Percentiles rank a stretch among this genome's conserved stretches.
These are phyloP conservation scores for Scaptomyza polygonia DNA, from an alignment of 2,888 invertebrate genomes.

Conservation along the genomic window DNA sequence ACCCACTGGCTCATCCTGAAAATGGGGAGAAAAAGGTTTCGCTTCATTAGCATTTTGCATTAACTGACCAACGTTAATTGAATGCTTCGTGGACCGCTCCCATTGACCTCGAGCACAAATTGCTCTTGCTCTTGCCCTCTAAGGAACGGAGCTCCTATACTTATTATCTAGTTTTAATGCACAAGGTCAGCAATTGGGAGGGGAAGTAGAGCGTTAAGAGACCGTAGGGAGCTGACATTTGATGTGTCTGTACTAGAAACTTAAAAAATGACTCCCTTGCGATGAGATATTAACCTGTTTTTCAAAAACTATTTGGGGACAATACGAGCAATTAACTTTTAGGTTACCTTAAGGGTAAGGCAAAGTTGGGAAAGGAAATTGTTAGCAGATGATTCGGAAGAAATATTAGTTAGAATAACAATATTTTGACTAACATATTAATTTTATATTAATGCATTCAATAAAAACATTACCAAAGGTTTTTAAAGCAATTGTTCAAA, in stretches of 20 bases:
- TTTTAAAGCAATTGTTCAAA: too few relatives aligned
- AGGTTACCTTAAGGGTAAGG: neutral
- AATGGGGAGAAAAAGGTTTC: conserved; percentile 9
- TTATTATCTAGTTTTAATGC: conserved; percentile 50
- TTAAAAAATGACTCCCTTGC: conserved; percentile 14
- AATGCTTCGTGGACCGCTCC: conserved; percentile 50
- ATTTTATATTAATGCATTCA: too few relatives aligned
- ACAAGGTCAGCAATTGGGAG: conserved; percentile 63
- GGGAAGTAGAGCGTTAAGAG: conserved; percentile 11
- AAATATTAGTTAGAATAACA: too few relatives aligned
- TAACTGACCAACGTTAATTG: conserved; percentile 74
- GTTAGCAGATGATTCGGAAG: too few relatives aligned
- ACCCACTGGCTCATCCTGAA: conserved; percentile 79
- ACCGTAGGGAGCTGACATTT: conserved; percentile 65
- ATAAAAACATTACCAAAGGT: too few relatives aligned
- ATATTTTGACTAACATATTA: too few relatives aligned
- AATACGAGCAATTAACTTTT: neutral
- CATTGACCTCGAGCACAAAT: conserved; percentile 53
- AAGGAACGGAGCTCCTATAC: conserved; percentile 44
- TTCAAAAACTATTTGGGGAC: neutral
- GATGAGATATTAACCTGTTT: conserved; percentile 8
- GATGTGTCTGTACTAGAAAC: conserved; percentile 6
- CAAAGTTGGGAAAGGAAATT: too few relatives aligned
- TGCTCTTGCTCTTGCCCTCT: conserved; percentile 50
- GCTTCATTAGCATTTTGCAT: conserved; percentile 66